Evolutionary conservation across 2,888 invertebrate species (phyloP).

Genomic region (Acleris cristana): DNA sequence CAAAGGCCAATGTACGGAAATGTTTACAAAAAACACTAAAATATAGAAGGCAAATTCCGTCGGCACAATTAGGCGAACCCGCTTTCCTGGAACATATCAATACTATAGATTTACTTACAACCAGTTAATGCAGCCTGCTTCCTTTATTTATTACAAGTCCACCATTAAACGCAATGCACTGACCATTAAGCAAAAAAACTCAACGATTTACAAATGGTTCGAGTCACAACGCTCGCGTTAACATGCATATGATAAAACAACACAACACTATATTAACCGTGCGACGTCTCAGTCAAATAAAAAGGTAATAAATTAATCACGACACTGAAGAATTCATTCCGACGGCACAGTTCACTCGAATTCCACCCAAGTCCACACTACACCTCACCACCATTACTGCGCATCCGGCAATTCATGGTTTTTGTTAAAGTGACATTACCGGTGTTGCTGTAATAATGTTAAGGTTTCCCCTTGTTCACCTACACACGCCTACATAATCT

Average conservation of each 20-base stretch:
- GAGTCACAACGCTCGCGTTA: constrained; percentile 31
- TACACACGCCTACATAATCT: neutral
- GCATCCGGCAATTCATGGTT: constrained; percentile 50
- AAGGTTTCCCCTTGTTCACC: neutral
- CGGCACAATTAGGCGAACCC: neutral
- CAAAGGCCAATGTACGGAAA: constrained; percentile 13
- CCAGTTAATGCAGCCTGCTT: constrained; percentile 15
- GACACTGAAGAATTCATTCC: constrained; percentile 26
- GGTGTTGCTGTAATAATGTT: constrained; percentile 38
- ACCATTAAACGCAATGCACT: constrained; percentile 62
- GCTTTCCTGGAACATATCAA: neutral
- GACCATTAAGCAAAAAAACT: constrained; percentile 38
- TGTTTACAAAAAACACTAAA: constrained; percentile 35
- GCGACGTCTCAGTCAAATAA: constrained; percentile 10
- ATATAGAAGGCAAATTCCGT: constrained; percentile 13
- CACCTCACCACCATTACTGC: constrained; percentile 58
- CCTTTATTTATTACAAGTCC: constrained; percentile 60
- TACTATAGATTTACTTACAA: constrained; percentile 21
- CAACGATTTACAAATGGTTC: constrained; percentile 25
- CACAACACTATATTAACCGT: constrained; percentile 22
- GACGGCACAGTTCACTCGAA: constrained; percentile 34
- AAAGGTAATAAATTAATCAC: constrained; percentile 27
- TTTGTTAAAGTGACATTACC: constrained; percentile 44
- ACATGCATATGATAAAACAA: constrained; percentile 15
- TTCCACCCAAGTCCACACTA: constrained; percentile 45